These are phyloP conservation scores for Arenaria interpres DNA, from an alignment of 2,113 vertebrate species.

Conservation along the genomic window DNA sequence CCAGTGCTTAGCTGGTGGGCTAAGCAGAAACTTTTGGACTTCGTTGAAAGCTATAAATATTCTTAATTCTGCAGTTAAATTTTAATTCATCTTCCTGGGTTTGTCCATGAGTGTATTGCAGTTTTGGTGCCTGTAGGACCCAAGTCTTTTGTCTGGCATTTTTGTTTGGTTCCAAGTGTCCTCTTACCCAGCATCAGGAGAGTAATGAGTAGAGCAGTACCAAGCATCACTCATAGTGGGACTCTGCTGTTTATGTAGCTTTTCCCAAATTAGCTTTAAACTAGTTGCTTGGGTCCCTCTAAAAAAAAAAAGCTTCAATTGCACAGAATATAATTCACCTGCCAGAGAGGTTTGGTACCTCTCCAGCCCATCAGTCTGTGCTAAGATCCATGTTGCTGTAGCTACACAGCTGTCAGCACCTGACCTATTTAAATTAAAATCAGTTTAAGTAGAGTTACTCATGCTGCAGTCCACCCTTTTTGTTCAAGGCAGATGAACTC, in stretches of 20 bases:
- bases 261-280: constrained; percentile 11
- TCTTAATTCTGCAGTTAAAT: background rate
- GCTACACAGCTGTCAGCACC: background rate
- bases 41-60: background rate
- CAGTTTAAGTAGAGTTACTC: background rate
- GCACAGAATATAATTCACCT: background rate
- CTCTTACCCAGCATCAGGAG: background rate
- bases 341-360: background rate
- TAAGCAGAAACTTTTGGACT: background rate
- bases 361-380: background rate
- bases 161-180: background rate
- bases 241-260: background rate
- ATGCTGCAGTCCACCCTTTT: background rate
- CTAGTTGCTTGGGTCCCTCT: background rate
- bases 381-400: background rate
- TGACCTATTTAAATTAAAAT: background rate
- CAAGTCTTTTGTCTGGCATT: background rate
- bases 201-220: background rate
- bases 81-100: background rate
- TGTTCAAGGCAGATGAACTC: background rate
- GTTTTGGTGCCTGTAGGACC: background rate
- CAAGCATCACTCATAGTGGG: background rate
- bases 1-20: background rate
- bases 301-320: background rate
- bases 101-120: background rate